phyloP scores from a whole-genome alignment of 2,113 vertebrate species.

The Hystrix brachyura region DNA sequence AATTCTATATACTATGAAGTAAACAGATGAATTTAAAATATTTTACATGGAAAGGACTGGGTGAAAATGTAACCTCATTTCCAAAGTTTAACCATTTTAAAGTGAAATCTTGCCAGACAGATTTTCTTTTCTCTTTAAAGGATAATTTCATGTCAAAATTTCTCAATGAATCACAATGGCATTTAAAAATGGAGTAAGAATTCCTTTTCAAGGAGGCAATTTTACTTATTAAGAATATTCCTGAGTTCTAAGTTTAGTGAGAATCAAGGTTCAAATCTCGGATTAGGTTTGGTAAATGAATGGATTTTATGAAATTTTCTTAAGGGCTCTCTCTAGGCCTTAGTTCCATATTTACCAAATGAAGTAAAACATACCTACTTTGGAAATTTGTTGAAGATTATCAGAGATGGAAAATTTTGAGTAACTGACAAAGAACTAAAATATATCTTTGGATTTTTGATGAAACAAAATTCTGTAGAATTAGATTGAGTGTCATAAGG shows the following conservation, averaged over 20 bases:
- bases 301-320: not conserved
- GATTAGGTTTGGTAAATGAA: not conserved
- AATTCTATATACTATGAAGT: conserved; percentile 73
- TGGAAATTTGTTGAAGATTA: not conserved
- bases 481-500: not conserved
- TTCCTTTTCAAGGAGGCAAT: not conserved
- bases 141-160: not conserved
- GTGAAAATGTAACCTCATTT: conserved; percentile 76
- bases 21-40: conserved; percentile 69
- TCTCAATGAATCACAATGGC: not conserved
- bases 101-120: not conserved
- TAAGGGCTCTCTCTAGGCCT: not conserved
- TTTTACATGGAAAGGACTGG: conserved; percentile 62
- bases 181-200: not conserved
- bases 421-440: not conserved
- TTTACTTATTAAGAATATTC: not conserved
- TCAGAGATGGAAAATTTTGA: not conserved
- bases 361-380: not conserved
- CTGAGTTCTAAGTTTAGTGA: not conserved
- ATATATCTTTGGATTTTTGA: not conserved
- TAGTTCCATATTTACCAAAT: not conserved
- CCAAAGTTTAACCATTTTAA: conserved; percentile 80
- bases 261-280: not conserved
- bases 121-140: conserved; percentile 8
- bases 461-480: not conserved